Evolutionary conservation across 2,888 invertebrate genomes (phyloP).

Genomic region (Leucophora obtusa): DNA sequence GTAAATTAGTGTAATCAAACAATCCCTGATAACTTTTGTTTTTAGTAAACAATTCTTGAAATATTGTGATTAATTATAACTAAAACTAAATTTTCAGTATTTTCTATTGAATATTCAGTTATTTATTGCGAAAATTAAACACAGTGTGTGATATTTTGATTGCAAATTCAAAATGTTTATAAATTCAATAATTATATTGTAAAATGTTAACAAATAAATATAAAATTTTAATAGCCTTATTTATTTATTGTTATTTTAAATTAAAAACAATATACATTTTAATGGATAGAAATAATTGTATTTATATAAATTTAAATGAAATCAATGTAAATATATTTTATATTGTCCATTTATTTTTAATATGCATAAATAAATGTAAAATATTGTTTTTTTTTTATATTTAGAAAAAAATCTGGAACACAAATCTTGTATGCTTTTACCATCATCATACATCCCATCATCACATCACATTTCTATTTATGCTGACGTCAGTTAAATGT

Average conservation of each 20-base stretch:
- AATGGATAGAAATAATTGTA: background rate
- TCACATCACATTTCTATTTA: constrained; percentile 43
- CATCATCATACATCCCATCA: constrained; percentile 34
- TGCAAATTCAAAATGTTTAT: too few relatives aligned
- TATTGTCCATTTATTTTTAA: background rate
- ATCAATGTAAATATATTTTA: background rate
- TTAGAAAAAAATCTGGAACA: background rate
- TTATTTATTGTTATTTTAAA: background rate
- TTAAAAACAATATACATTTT: background rate
- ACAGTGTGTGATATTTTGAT: too few relatives aligned
- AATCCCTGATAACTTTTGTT: too few relatives aligned
- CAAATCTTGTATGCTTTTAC: constrained; percentile 9
- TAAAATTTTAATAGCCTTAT: background rate
- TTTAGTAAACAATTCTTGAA: too few relatives aligned
- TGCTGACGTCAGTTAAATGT: constrained; percentile 55
- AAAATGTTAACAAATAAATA: background rate
- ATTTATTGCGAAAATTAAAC: too few relatives aligned
- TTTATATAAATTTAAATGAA: background rate
- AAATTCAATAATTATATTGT: too few relatives aligned
- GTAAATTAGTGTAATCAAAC: too few relatives aligned
- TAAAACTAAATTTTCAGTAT: too few relatives aligned
- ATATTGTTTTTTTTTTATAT: background rate
- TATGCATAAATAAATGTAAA: background rate
- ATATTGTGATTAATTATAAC: too few relatives aligned
- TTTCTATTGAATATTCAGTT: too few relatives aligned